Evolutionary conservation across 2,113 vertebrate species (phyloP).

Genomic region (Mystacornis crossleyi): DNA sequence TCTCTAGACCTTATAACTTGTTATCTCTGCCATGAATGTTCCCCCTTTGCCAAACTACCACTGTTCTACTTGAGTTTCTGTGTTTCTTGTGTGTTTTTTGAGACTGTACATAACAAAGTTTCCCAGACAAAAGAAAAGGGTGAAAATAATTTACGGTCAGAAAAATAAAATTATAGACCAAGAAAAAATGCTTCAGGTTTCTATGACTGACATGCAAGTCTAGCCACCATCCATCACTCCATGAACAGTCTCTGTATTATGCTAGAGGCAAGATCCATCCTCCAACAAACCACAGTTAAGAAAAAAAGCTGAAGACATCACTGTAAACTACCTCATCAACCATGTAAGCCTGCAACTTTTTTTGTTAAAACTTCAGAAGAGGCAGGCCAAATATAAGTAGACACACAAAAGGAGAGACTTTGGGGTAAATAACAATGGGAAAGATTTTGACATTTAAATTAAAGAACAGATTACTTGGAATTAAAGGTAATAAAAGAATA

Average conservation of each 20-base stretch:
- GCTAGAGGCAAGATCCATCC: background rate
- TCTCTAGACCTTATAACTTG: background rate
- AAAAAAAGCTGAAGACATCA: background rate
- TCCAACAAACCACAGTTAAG: background rate
- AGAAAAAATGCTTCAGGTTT: background rate
- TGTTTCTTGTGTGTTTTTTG: background rate
- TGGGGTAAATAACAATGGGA: background rate
- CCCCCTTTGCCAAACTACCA: background rate
- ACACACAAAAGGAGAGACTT: background rate
- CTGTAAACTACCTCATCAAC: background rate
- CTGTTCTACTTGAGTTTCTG: background rate
- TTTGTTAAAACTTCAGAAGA: background rate
- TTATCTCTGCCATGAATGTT: background rate
- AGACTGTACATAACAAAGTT: background rate
- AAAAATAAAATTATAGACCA: background rate
- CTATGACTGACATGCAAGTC: background rate
- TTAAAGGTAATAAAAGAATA: background rate
- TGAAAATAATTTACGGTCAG: background rate
- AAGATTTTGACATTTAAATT: background rate
- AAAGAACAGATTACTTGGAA: background rate
- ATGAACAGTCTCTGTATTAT: background rate
- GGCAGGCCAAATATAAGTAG: background rate
- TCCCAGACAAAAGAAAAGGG: background rate
- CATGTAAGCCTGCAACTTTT: background rate
- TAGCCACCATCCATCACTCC: background rate